A percentile compares a stretch with the other conserved stretches of the same genome.
phyloP scores from a whole-genome alignment of 2,113 vertebrate genomes.

The Ctenodactylus gundi region DNA sequence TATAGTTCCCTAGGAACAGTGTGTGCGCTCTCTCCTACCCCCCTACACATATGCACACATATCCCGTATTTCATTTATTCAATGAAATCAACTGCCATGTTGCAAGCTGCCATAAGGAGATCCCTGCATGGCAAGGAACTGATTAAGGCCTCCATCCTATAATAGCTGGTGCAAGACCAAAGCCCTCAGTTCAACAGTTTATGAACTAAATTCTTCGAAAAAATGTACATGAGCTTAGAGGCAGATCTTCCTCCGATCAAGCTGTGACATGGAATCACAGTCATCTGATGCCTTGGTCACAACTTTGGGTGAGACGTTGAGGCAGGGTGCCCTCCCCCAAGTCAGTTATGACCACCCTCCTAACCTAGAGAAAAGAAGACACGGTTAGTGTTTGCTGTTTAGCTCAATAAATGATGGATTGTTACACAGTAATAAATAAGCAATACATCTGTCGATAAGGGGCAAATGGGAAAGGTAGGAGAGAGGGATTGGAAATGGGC shows the following conservation, averaged over 20 bases:
- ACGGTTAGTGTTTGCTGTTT: background rate
- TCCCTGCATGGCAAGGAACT: background rate
- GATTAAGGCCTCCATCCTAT: background rate
- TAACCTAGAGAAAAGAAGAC: background rate
- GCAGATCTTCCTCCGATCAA: background rate
- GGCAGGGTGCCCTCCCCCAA: background rate
- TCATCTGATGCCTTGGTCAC: background rate
- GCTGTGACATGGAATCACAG: background rate
- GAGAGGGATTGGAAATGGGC: background rate
- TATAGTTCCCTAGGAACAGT: background rate
- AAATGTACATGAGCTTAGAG: background rate
- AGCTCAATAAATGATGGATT: background rate
- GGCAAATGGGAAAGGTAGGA: background rate
- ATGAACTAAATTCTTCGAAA: background rate
- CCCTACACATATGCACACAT: too few species aligned
- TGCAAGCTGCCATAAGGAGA: background rate
- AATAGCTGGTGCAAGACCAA: background rate
- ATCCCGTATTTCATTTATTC: too few species aligned
- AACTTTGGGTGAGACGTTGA: background rate
- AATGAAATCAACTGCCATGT: background rate
- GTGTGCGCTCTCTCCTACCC: background rate
- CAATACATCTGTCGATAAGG: background rate
- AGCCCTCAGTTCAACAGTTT: background rate
- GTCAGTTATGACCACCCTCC: background rate
- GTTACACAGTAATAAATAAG: background rate